These are phyloP conservation scores for Neolamprologus caudopunctatus DNA, from an alignment of 2,113 vertebrate genomes.

Conservation along the genomic window DNA sequence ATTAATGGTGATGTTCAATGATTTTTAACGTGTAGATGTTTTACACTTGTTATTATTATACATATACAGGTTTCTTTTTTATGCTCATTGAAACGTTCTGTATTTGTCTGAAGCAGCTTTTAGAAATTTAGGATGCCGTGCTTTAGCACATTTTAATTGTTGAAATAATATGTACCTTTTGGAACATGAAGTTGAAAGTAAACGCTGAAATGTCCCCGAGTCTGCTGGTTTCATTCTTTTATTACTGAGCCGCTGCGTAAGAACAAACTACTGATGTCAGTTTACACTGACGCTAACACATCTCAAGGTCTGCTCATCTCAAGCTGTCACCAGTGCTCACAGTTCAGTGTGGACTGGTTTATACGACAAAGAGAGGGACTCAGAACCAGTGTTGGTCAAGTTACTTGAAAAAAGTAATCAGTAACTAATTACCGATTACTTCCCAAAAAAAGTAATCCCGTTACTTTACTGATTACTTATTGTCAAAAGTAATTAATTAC, in stretches of 20 bases:
- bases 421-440: too few species aligned
- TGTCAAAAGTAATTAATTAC: rapidly evolving
- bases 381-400: rapidly evolving
- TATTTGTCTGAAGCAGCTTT: constrained; percentile 90
- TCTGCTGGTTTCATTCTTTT: background rate
- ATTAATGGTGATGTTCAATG: constrained; percentile 93
- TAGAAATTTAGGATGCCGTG: constrained; percentile 90
- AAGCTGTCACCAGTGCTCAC: background rate
- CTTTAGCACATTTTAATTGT: constrained; percentile 96
- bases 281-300: background rate
- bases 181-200: constrained; percentile 95
- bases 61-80: constrained; percentile 90
- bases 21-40: constrained; percentile 98
- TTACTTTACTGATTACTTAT: too few species aligned
- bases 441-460: rapidly evolving
- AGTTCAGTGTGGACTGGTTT: background rate
- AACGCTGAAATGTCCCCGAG: constrained; percentile 81
- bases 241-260: background rate
- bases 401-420: rapidly evolving
- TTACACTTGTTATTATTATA: constrained; percentile 98
- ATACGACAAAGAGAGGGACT: rapidly evolving
- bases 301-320: background rate
- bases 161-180: constrained; percentile 86
- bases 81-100: constrained; percentile 91
- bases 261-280: background rate